Conservation (phyloP, 1,140 invertebrate genomes). For the Platorchestia sp. region DNA sequence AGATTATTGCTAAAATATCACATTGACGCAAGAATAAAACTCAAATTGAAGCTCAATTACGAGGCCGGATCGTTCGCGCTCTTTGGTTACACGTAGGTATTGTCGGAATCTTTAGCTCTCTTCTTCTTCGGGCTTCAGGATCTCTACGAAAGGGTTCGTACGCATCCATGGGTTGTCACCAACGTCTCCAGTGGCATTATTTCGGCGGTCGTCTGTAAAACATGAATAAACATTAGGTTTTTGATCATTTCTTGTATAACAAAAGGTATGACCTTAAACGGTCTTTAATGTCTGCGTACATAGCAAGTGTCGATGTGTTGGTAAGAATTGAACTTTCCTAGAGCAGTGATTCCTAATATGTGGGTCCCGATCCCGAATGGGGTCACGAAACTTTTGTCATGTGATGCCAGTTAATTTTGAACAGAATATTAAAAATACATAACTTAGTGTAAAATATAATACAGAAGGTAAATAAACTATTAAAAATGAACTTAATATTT, state of each 20-base stretch:
- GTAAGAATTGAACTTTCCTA: too few species aligned
- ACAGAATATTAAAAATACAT: too few species aligned
- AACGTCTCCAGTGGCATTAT: background rate
- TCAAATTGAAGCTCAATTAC: constrained; percentile 9
- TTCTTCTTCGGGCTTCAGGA: constrained; percentile 26
- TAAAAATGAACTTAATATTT: too few species aligned
- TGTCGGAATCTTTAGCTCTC: background rate
- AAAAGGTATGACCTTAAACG: background rate
- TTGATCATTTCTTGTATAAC: background rate
- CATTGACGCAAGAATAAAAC: constrained; percentile 24
- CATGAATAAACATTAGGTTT: background rate
- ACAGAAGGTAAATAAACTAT: too few species aligned
- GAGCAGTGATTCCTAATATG: too few species aligned
- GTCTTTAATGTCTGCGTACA: background rate
- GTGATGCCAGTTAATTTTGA: too few species aligned
- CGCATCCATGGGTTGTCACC: background rate
- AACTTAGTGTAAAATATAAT: too few species aligned
- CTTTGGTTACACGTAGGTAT: background rate
- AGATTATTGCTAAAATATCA: constrained; percentile 39
- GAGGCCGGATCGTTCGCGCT: background rate
- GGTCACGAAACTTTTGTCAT: too few species aligned
- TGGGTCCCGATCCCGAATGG: too few species aligned
- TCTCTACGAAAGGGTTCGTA: background rate
- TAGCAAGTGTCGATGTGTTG: too few species aligned
- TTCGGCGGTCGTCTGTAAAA: background rate